Percentiles rank a stretch among this genome's conserved stretches.
phyloP scores from a whole-genome alignment of 2,797 vertebrate species.

The Psittacula echo region DNA sequence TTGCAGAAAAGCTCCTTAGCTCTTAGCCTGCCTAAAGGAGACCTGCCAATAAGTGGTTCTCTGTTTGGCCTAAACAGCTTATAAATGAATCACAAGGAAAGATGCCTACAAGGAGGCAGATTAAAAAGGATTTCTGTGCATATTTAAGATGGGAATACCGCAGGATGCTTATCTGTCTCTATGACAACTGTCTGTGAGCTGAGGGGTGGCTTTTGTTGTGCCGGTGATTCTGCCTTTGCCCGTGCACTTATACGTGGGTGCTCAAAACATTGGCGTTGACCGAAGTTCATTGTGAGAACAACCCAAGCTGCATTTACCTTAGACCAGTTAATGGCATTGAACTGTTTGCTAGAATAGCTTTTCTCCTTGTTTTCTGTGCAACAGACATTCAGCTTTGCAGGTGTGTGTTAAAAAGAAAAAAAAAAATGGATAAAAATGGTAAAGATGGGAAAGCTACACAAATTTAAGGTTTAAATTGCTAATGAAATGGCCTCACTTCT shows the following conservation, averaged over 20 bases:
- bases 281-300: neutral
- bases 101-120: slow-evolving; percentile 49
- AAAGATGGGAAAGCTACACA: neutral
- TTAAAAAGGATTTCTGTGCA: slow-evolving; percentile 45
- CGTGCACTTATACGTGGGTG: neutral
- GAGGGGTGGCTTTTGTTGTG: slow-evolving; percentile 4
- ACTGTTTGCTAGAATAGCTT: neutral
- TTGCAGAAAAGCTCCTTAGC: slow-evolving; percentile 66
- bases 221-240: neutral
- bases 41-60: slow-evolving; percentile 55
- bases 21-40: slow-evolving; percentile 39
- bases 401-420: neutral
- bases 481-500: neutral
- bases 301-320: neutral
- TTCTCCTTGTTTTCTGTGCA: neutral
- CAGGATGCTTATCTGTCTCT: slow-evolving; percentile 44
- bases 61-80: slow-evolving; percentile 43
- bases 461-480: neutral
- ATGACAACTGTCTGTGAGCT: slow-evolving; percentile 57
- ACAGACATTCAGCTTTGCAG: neutral
- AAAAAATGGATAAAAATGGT: neutral
- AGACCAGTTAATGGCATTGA: neutral
- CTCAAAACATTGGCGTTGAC: neutral
- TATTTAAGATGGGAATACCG: slow-evolving; percentile 53
- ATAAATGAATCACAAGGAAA: slow-evolving; percentile 51